These are phyloP conservation scores for Zosterops japonicus DNA, from an alignment of 2,113 vertebrate genomes.

Conservation along the genomic window DNA sequence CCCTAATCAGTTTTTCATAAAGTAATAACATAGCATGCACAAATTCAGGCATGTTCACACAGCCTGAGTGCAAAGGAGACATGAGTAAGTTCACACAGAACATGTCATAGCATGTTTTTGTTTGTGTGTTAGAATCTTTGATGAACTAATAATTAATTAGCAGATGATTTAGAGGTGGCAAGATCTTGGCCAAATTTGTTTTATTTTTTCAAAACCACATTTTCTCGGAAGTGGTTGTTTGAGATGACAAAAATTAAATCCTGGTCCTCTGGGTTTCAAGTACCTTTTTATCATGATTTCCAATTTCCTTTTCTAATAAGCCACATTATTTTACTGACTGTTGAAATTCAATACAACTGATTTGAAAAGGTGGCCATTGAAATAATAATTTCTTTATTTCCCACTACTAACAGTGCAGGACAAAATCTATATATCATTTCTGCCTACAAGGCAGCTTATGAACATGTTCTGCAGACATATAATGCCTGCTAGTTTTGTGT, in stretches of 20 bases:
- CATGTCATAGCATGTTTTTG: background rate
- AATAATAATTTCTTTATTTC: background rate
- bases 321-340: background rate
- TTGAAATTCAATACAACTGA: background rate
- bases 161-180: slow-evolving; percentile 7
- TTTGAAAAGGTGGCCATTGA: background rate
- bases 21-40: background rate
- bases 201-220: background rate
- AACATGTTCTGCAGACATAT: background rate
- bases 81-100: background rate
- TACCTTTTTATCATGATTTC: background rate
- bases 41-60: background rate
- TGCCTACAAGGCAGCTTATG: background rate
- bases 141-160: slow-evolving; percentile 33
- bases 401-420: background rate
- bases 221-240: background rate
- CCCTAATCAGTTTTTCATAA: background rate
- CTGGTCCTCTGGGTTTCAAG: background rate
- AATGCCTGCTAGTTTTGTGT: background rate
- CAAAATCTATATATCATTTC: background rate
- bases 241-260: background rate
- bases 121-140: background rate
- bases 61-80: background rate
- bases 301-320: background rate
- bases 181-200: background rate